A percentile compares a stretch with the other conserved stretches of the same genome.
phyloP scores from a whole-genome alignment of 2,888 invertebrate species.

The Oscheius myriophilus region DNA sequence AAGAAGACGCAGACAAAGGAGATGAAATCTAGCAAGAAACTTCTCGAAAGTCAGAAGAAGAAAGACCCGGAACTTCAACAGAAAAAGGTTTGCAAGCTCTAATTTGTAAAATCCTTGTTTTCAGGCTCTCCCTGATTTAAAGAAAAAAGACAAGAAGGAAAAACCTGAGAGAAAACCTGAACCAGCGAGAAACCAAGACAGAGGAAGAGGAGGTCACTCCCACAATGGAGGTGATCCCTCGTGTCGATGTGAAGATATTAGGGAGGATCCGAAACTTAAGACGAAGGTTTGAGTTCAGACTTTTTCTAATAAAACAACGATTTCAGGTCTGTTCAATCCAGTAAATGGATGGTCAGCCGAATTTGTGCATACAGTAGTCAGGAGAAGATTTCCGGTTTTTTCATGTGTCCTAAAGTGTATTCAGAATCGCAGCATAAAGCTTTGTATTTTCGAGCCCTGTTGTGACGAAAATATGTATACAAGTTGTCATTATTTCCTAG shows the following conservation, averaged over 20 bases:
- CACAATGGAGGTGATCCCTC: conserved; percentile 1
- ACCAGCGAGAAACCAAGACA: background rate
- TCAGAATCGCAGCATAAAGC: background rate
- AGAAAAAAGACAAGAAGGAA: conserved; percentile 1
- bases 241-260: conserved; percentile 52
- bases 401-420: conserved; percentile 2
- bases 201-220: conserved; percentile 10
- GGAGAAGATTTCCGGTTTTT: background rate
- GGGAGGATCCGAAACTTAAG: conserved; percentile 49
- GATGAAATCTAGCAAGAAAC: conserved; percentile 6
- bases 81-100: conserved; percentile 9
- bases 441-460: no score
- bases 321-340: conserved; percentile 31
- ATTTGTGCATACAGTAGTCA: no score
- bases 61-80: conserved; percentile 39
- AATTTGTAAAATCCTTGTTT: background rate
- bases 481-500: no score
- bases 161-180: conserved; percentile 18
- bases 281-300: conserved; percentile 46
- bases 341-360: no score
- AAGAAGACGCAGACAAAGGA: conserved; percentile 15
- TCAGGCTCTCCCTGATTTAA: conserved; percentile 17
- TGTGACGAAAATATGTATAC: no score
- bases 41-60: conserved; percentile 15
- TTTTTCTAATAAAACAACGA: background rate